Evolutionary conservation across 2,113 vertebrate genomes (phyloP).

Genomic region (Odontesthes bonariensis): DNA sequence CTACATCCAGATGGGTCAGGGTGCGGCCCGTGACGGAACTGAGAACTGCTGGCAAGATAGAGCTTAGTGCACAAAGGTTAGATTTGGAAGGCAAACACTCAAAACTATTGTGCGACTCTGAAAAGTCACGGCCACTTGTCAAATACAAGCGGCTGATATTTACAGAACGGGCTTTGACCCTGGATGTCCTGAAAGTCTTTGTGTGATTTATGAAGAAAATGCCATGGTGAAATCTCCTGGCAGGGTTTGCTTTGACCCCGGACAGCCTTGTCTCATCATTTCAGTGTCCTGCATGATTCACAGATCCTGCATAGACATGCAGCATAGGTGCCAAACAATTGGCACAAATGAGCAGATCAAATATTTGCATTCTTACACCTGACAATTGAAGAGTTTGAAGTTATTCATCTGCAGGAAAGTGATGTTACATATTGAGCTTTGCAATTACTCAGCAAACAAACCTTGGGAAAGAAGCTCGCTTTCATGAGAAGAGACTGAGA

Average conservation of each 20-base stretch:
- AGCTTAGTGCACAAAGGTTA: slow-evolving; percentile 77
- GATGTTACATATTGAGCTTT: slow-evolving; percentile 39
- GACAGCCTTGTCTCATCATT: slow-evolving; percentile 70
- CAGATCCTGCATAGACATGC: slow-evolving; percentile 61
- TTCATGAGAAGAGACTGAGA: slow-evolving; percentile 31
- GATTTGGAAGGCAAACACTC: slow-evolving; percentile 80
- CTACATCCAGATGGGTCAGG: slow-evolving; percentile 74
- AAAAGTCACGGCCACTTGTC: slow-evolving; percentile 79
- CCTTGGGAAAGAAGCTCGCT: slow-evolving; percentile 48
- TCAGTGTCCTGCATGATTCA: slow-evolving; percentile 59
- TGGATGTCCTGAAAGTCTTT: slow-evolving; percentile 63
- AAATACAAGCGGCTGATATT: slow-evolving; percentile 72
- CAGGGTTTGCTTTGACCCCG: slow-evolving; percentile 46
- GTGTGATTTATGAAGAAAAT: slow-evolving; percentile 74
- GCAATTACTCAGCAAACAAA: slow-evolving; percentile 60
- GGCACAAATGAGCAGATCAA: slow-evolving; percentile 38
- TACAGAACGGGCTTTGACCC: slow-evolving; percentile 75
- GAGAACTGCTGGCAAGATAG: slow-evolving; percentile 73
- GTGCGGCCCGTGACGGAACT: slow-evolving; percentile 72
- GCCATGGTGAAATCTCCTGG: slow-evolving; percentile 56
- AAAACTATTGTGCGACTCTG: slow-evolving; percentile 71
- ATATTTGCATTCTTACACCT: slow-evolving; percentile 52
- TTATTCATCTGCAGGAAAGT: slow-evolving; percentile 28
- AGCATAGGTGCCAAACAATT: slow-evolving; percentile 18
- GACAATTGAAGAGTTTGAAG: slow-evolving; percentile 52